Base-by-base conservation (phyloP, 1,140 invertebrate species). In the Littorina saxatilis region DNA sequence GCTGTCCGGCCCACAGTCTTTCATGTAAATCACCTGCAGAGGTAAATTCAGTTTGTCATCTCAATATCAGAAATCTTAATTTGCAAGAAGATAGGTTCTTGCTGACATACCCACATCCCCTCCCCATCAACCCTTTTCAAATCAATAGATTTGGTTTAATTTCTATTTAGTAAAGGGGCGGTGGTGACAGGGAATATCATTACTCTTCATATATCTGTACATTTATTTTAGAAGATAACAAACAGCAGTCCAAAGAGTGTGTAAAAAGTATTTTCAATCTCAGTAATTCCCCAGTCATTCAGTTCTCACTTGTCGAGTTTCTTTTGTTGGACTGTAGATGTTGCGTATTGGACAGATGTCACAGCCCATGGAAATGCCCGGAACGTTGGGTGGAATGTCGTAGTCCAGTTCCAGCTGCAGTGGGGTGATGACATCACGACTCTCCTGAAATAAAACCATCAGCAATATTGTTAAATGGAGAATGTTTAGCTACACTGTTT, bases 281-380 rank as follows among this genome's bases (percentile, higher is more conserved):
- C n/a, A n/a, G n/a, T n/a, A n/a, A n/a, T n/a, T n/a, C n/a, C n/a
- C n/a, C n/a, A n/a, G n/a, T n/a, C n/a, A n/a, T n/a, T n/a, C n/a
- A n/a, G 23, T 35, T 15, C 35, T 43, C 55, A 84, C 82, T 58
- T 72, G 55, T 55, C 47, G 39, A 37, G 20, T n/a, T 17, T 72
- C 32, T 17, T 27, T 75, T 7, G 47, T 77, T n/a, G 76, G 79
- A 37, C 55, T 82, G 55, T 84, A 84, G 23, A 78, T 81, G 81
- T 86, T 84, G 50, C 81, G 61, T 13, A 84, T 73, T n/a, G 81
- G 83, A 72, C 81, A 84, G 55, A 81, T 83, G 68, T 61, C 40
- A 43, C 85, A 83, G 40, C 55, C 23, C 23, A 29, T 47, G 20
- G 82, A 52, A 23, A 80, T 68, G 20, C 77, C 82, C 72, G 77